A percentile compares a stretch with the other conserved stretches of the same genome.
These are phyloP conservation scores for Amiota communis DNA, from an alignment of 2,888 invertebrate genomes.

Conservation along the genomic window DNA sequence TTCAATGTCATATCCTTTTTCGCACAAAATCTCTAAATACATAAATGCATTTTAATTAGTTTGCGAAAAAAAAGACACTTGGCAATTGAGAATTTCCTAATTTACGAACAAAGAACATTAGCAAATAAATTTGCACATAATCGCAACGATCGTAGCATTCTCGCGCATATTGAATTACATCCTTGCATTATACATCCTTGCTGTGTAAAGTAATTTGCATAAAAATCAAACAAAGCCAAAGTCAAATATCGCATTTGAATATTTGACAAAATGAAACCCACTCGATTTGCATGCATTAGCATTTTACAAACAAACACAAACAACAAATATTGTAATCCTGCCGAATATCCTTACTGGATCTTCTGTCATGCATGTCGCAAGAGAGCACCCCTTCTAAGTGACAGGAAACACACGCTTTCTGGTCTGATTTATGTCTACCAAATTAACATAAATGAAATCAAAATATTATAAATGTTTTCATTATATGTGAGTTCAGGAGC, in stretches of 20 bases:
- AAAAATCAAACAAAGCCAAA: constrained; percentile 15
- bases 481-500: constrained; percentile 35
- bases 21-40: not conserved
- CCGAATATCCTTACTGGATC: constrained; percentile 17
- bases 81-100: not conserved
- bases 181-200: not conserved
- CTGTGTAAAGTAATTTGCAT: constrained; percentile 27
- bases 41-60: constrained; percentile 36
- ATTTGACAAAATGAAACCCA: constrained; percentile 1
- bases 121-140: not conserved
- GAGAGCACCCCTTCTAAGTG: constrained; percentile 40
- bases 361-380: not conserved
- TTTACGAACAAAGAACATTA: constrained; percentile 2
- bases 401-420: constrained; percentile 71
- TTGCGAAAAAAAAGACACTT: constrained; percentile 20
- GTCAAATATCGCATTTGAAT: constrained; percentile 5
- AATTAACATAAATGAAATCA: constrained; percentile 70
- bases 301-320: constrained; percentile 40
- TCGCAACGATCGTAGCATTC: constrained; percentile 6
- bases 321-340: constrained; percentile 52
- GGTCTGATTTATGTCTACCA: constrained; percentile 61
- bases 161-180: constrained; percentile 34
- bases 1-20: not conserved
- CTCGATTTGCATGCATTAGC: constrained; percentile 18
- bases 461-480: constrained; percentile 67